Percentiles rank a stretch among this genome's conserved stretches.
Evolutionary conservation across 2,888 invertebrate genomes (phyloP).

Genomic region (Lycophotia porphyrea): DNA sequence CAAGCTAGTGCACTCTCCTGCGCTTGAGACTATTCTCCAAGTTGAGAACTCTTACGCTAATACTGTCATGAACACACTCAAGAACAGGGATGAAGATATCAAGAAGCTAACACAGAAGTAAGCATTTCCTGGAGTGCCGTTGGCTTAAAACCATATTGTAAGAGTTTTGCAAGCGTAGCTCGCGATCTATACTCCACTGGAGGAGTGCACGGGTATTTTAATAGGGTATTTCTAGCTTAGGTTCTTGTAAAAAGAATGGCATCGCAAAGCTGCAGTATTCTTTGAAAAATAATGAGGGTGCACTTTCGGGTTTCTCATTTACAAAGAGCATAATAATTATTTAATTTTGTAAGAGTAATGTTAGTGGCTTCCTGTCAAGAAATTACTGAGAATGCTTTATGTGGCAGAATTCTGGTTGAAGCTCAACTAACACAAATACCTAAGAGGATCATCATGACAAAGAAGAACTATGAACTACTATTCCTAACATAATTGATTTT

Average conservation of each 20-base stretch:
- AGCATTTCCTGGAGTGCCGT: constrained; percentile 32
- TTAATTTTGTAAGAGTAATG: background rate
- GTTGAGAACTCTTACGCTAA: constrained; percentile 96
- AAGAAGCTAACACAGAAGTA: constrained; percentile 92
- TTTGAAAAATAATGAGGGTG: background rate
- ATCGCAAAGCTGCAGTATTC: background rate
- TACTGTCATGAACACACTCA: constrained; percentile 93
- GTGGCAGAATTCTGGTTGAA: background rate
- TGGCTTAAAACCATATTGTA: background rate
- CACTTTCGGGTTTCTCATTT: background rate
- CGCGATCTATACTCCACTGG: too few relatives aligned
- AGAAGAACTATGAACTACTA: background rate
- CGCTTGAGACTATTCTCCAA: constrained; percentile 96
- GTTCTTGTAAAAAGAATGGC: background rate
- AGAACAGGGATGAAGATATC: constrained; percentile 93
- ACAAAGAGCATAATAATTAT: too few relatives aligned
- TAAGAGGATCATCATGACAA: background rate
- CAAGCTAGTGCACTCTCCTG: constrained; percentile 95
- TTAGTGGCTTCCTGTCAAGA: background rate
- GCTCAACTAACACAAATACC: background rate
- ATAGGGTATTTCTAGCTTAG: background rate
- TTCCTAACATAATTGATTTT: too few relatives aligned
- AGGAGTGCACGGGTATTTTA: too few relatives aligned
- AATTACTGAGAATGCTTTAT: background rate
- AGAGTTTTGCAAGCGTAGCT: background rate